These are phyloP conservation scores for Poecilia wingei DNA, from an alignment of 2,797 vertebrate species.

Conservation along the genomic window DNA sequence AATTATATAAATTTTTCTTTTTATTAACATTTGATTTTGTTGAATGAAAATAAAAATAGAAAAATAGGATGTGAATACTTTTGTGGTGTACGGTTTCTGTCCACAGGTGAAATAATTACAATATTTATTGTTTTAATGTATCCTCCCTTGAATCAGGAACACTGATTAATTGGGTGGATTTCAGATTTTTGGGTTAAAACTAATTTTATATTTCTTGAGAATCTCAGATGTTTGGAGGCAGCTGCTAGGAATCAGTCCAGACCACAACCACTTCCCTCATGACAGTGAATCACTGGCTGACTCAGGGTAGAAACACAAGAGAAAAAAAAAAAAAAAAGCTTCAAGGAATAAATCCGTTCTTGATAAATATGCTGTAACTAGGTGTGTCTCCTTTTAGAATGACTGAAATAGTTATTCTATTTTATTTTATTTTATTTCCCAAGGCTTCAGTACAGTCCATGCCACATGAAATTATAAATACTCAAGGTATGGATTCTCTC, in stretches of 20 bases:
- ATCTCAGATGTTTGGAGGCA: conserved; percentile 35
- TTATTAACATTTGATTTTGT: background rate
- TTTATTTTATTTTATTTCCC: conserved; percentile 6
- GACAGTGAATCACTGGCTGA: conserved; percentile 56
- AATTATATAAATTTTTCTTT: background rate
- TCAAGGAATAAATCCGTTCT: conserved; percentile 3
- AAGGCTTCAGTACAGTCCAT: background rate
- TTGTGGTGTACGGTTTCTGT: background rate
- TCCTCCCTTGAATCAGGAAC: background rate
- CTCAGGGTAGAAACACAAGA: conserved; percentile 28
- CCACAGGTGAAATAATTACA: background rate
- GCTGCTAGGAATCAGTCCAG: conserved; percentile 60
- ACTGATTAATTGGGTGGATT: conserved; percentile 21
- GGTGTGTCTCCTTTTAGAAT: conserved; percentile 27
- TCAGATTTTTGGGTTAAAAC: conserved; percentile 13
- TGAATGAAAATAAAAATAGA: background rate
- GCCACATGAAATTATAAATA: conserved; percentile 15
- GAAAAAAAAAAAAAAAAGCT: background rate
- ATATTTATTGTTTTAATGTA: background rate
- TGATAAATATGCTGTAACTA: conserved; percentile 11
- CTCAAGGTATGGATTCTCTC: background rate
- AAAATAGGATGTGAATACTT: background rate
- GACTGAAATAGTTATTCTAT: conserved; percentile 14
- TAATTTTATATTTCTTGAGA: conserved; percentile 24
- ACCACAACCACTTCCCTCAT: conserved; percentile 56